A percentile compares a stretch with the other conserved stretches of the same genome.
Conservation (phyloP, 2,888 invertebrate species). For the Ichneumon xanthorius region DNA sequence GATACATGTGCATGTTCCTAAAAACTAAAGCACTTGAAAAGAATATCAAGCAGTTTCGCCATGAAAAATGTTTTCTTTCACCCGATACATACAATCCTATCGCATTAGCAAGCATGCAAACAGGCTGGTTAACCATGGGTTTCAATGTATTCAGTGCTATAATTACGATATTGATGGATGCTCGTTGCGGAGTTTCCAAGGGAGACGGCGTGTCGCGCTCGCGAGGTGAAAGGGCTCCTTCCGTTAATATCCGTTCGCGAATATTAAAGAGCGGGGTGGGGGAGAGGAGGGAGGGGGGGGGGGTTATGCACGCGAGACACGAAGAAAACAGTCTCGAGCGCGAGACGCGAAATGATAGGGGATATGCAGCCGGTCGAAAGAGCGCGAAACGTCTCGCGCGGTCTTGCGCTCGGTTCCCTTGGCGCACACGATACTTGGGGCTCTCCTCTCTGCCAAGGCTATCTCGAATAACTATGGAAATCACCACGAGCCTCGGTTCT, state of each 20-base stretch:
- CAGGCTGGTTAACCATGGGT: slow-evolving; percentile 7
- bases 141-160: slow-evolving; percentile 11
- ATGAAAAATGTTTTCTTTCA: slow-evolving; percentile 31
- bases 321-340: slow-evolving; percentile 40
- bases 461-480: slow-evolving; percentile 82
- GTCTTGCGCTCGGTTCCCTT: slow-evolving; percentile 22
- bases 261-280: slow-evolving; percentile 14
- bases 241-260: slow-evolving; percentile 32
- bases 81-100: neutral
- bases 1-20: neutral
- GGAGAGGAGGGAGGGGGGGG: neutral
- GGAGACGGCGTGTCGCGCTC: slow-evolving; percentile 27
- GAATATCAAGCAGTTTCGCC: neutral
- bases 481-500: slow-evolving; percentile 79
- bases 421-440: slow-evolving; percentile 60
- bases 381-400: slow-evolving; percentile 38
- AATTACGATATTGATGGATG: slow-evolving; percentile 16
- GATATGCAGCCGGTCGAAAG: slow-evolving; percentile 60
- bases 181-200: slow-evolving; percentile 12
- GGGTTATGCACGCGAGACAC: slow-evolving; percentile 43
- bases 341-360: slow-evolving; percentile 63
- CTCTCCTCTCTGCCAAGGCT: slow-evolving; percentile 73
- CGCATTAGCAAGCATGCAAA: neutral
- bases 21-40: neutral
- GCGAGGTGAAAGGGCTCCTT: slow-evolving; percentile 44